Evolutionary conservation across 2,797 vertebrate species (phyloP), one percentile per base, ranked within the genome.

Genomic region (Cirrhinus molitorella): DNA sequence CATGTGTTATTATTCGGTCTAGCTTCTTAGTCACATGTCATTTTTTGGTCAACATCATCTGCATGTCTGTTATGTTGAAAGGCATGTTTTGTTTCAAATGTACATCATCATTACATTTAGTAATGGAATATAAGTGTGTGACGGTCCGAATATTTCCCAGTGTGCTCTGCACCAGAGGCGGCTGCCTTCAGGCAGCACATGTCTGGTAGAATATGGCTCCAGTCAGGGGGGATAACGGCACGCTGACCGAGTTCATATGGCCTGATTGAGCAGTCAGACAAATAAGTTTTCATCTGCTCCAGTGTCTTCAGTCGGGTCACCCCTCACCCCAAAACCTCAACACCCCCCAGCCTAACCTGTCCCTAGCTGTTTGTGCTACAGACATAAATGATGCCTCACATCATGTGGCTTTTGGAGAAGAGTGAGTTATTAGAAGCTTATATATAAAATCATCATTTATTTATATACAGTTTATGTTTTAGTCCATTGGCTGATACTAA

Each of bases 181-280:
- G 12, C 37, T 17, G 76, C 88, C 92, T 67, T 65, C 7, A 87
- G 93, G 92, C 82, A 80, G 78, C 25, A 31, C 81, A 68, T 49
- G 89, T 91, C 91, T 90, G 91, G 90, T 89, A 88, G 90, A 94
- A 91, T 88, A 90, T 59, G 80, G 66, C 87, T 51, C 88, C 79
- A 88, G 83, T 91, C 88, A 84, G 85, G 82, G 87, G 86, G 88
- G 91, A 53, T 31, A 21, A n/a, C 31, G 77, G 37, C 67, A 59
- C 81, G 85, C 90, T 94, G 93, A 94, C 93, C 89, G 89, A 94
- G 91, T 94, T 94, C 92, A 91, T 77, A 85, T 94, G 94, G 93
- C 94, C 92, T 93, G 92, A 93, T 93, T 94, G 92, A 91, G 93
- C 91, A 92, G 89, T 91, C 92, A 87, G 85, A 87, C 74, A 83